These are phyloP conservation scores for Aethina tumida DNA, from an alignment of 1,140 invertebrate species.

Conservation along the genomic window DNA sequence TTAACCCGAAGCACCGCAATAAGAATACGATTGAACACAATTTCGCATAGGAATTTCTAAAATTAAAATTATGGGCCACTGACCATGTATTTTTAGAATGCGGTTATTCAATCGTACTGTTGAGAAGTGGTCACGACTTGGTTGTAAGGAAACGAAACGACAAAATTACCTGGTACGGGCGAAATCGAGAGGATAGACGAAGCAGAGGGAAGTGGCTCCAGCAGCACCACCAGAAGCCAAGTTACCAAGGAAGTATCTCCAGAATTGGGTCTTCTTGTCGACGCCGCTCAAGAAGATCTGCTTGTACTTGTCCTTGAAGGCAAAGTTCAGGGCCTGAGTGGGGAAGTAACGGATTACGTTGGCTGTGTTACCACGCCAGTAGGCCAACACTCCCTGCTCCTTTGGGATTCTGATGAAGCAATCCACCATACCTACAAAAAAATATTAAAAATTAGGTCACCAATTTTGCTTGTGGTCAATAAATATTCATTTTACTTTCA, in stretches of 20 bases:
- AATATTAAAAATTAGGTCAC: too few relatives aligned
- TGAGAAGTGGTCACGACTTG: too few relatives aligned
- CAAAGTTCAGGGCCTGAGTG: conserved; percentile 92
- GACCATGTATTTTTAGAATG: too few relatives aligned
- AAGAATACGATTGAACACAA: too few relatives aligned
- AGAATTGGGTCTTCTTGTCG: conserved; percentile 84
- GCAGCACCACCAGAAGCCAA: conserved; percentile 89
- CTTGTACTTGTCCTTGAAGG: conserved; percentile 90
- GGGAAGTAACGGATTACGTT: conserved; percentile 92
- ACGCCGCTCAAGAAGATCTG: conserved; percentile 72
- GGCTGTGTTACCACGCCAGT: conserved; percentile 91
- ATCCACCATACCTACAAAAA: conserved; percentile 67
- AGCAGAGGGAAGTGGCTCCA: conserved; percentile 87
- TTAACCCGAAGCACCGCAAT: too few relatives aligned
- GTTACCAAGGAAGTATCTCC: conserved; percentile 76
- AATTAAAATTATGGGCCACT: too few relatives aligned
- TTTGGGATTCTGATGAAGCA: conserved; percentile 77
- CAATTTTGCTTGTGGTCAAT: too few relatives aligned
- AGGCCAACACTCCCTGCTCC: conserved; percentile 75
- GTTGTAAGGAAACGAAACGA: too few relatives aligned
- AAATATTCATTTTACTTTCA: too few relatives aligned
- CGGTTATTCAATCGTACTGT: too few relatives aligned
- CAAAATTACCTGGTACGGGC: conserved; percentile 76
- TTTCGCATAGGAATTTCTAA: too few relatives aligned
- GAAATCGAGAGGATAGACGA: conserved; percentile 94